Percentiles rank a stretch among this genome's conserved stretches.
Conservation (phyloP, 2,888 invertebrate genomes). For the Drosophila prostipennis region DNA sequence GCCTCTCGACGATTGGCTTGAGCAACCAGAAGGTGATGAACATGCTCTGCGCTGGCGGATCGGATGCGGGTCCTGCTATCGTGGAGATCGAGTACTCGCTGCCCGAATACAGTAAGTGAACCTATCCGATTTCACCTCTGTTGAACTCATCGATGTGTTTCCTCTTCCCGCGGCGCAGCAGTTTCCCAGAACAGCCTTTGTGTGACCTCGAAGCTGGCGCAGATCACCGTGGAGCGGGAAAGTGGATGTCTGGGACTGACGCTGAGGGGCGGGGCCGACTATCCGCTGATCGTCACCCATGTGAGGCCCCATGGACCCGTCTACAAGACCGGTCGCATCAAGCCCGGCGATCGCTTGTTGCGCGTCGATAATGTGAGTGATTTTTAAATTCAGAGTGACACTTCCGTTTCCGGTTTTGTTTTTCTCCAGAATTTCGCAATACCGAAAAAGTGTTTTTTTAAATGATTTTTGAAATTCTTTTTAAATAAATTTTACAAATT, state of each 20-base stretch:
- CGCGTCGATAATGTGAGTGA: conserved; percentile 91
- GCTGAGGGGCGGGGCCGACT: conserved; percentile 91
- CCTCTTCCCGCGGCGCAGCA: conserved; percentile 60
- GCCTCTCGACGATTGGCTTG: conserved; percentile 90
- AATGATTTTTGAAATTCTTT: not conserved
- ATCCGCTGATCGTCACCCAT: conserved; percentile 94
- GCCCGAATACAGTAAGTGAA: conserved; percentile 90
- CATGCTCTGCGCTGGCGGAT: conserved; percentile 87
- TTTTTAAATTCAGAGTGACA: conserved; percentile 13
- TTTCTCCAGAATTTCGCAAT: conserved; percentile 7
- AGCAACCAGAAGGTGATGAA: conserved; percentile 91
- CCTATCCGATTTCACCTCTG: not conserved
- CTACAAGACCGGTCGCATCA: conserved; percentile 94
- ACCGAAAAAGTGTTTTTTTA: not conserved
- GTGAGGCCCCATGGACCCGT: conserved; percentile 95
- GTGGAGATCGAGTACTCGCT: conserved; percentile 93
- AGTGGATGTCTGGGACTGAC: conserved; percentile 94
- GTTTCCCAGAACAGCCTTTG: conserved; percentile 90
- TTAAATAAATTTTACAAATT: not conserved
- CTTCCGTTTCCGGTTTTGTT: conserved; percentile 15
- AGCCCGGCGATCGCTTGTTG: conserved; percentile 94
- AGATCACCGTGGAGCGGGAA: conserved; percentile 92
- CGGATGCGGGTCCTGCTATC: conserved; percentile 88
- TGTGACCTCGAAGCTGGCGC: conserved; percentile 91
- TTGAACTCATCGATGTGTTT: not conserved